Percentiles rank a stretch among this genome's conserved stretches.
Conservation (phyloP, 2,797 vertebrate genomes). For the Lagorchestes hirsutus region DNA sequence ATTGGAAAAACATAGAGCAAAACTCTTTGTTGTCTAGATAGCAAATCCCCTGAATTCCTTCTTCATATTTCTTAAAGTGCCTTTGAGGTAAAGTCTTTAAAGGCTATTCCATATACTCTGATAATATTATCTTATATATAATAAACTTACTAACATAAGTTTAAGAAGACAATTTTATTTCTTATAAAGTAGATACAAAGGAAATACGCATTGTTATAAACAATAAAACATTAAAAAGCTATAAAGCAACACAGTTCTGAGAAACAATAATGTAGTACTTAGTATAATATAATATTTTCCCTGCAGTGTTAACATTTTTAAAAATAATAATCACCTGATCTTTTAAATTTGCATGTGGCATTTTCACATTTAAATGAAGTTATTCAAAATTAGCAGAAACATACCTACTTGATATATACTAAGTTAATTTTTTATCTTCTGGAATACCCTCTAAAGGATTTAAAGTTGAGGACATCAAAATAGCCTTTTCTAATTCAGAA, state of each 20-base stretch:
- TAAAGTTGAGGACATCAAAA: not conserved
- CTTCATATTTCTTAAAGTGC: not conserved
- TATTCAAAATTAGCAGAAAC: not conserved
- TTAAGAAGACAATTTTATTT: not conserved
- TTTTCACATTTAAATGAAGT: not conserved
- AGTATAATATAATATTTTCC: too few relatives aligned
- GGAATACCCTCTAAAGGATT: not conserved
- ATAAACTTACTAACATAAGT: not conserved
- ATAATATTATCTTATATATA: not conserved
- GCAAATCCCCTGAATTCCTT: not conserved
- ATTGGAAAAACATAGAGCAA: not conserved
- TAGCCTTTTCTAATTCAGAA: not conserved
- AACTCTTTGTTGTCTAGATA: not conserved
- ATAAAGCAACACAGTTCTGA: not conserved
- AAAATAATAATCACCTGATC: not conserved
- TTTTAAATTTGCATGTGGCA: not conserved
- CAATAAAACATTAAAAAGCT: not conserved
- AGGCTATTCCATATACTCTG: not conserved
- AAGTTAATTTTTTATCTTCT: not conserved
- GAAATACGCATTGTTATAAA: not conserved
- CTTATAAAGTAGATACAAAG: not conserved
- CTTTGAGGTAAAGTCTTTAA: slow-evolving; percentile 7
- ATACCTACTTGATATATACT: fast-evolving
- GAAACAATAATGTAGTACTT: not conserved
- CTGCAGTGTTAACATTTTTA: not conserved